Percentiles rank a stretch among this genome's conserved stretches.
phyloP scores from a whole-genome alignment of 2,888 invertebrate species.

The Lithophane semibrunnea region DNA sequence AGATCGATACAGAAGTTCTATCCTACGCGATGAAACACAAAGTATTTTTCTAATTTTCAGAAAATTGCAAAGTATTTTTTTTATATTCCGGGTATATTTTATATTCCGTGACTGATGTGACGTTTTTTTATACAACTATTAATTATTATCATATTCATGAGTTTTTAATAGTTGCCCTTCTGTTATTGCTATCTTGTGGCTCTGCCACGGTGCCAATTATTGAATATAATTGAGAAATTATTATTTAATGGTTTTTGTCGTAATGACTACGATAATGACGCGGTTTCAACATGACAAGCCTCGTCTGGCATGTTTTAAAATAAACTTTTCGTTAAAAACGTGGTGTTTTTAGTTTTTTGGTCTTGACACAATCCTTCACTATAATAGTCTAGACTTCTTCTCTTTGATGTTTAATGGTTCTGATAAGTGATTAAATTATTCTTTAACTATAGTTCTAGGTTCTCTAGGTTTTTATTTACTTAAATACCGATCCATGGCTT shows the following conservation, averaged over 20 bases:
- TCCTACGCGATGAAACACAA: neutral
- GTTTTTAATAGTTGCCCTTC: neutral
- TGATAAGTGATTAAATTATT: neutral
- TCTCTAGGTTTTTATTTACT: neutral
- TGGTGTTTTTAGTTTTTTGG: neutral
- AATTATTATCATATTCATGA: too few relatives aligned
- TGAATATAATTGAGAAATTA: conserved; percentile 47
- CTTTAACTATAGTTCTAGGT: neutral
- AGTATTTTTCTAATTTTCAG: neutral
- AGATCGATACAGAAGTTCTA: conserved; percentile 14
- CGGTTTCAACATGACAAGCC: conserved; percentile 4
- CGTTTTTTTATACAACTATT: neutral
- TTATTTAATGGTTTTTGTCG: conserved; percentile 48
- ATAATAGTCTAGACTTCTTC: neutral
- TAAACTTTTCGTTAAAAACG: neutral
- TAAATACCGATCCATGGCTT: neutral
- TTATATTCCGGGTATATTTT: too few relatives aligned
- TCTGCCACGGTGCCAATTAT: conserved; percentile 49
- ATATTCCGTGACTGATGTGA: neutral
- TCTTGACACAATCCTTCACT: too few relatives aligned
- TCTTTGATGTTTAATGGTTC: neutral
- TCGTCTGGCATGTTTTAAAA: neutral
- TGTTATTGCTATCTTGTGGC: neutral
- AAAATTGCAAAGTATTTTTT: too few relatives aligned
- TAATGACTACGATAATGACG: conserved; percentile 40